Percentiles rank a stretch among this genome's conserved stretches.
Evolutionary conservation across 2,797 vertebrate species (phyloP).

Genomic region (Novumbra hubbsi): DNA sequence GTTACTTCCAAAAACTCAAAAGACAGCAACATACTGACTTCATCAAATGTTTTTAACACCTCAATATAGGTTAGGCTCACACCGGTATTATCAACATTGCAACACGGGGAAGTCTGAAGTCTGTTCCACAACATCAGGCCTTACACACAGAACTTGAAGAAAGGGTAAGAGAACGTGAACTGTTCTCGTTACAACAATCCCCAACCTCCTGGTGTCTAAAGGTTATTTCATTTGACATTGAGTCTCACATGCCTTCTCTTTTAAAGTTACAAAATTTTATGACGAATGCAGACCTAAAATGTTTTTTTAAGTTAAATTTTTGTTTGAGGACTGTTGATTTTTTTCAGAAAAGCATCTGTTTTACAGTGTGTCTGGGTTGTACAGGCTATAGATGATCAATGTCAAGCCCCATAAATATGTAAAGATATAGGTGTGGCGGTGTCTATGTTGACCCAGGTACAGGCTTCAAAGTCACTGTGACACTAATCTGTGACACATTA

Average conservation of each 20-base stretch:
- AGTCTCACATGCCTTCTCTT: not conserved
- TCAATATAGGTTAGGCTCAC: too few relatives aligned
- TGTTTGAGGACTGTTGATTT: constrained; percentile 1
- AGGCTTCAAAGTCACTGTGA: constrained; percentile 1
- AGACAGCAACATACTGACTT: too few relatives aligned
- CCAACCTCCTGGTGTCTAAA: not conserved
- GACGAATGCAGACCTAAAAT: not conserved
- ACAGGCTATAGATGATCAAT: constrained; percentile 9
- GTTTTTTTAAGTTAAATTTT: not conserved
- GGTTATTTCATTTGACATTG: not conserved
- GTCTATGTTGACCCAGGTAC: constrained; percentile 24
- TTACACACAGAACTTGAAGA: too few relatives aligned
- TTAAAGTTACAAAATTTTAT: not conserved
- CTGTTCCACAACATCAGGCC: too few relatives aligned
- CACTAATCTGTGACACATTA: constrained; percentile 14
- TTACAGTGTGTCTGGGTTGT: not conserved
- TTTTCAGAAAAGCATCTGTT: not conserved
- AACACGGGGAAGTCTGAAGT: too few relatives aligned
- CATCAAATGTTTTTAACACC: too few relatives aligned
- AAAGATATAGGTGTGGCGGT: constrained; percentile 28
- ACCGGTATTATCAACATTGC: too few relatives aligned
- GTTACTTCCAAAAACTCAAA: too few relatives aligned
- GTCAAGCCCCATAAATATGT: constrained; percentile 12
- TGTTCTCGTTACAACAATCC: not conserved
- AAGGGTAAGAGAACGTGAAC: too few relatives aligned